Evolutionary conservation across 1,140 invertebrate genomes (phyloP).

Genomic region (Drosophila eugracilis): DNA sequence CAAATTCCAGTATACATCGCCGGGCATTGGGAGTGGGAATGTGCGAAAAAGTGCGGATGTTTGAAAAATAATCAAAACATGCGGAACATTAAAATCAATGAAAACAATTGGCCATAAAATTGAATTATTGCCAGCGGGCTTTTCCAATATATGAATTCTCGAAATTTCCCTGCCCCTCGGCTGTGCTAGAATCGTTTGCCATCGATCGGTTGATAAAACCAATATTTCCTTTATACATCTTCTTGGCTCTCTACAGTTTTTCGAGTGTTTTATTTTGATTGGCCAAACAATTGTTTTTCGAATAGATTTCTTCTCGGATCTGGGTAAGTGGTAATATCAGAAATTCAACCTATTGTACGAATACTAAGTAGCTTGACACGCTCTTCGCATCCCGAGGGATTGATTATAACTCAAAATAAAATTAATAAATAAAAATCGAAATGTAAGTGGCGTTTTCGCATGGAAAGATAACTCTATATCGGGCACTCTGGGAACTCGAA

Average conservation of each 20-base stretch:
- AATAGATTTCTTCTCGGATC: conserved; percentile 9
- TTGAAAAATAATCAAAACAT: conserved; percentile 46
- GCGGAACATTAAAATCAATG: conserved; percentile 28
- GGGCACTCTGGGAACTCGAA: no score
- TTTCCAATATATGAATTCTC: conserved; percentile 34
- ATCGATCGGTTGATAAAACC: conserved; percentile 33
- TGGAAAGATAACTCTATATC: background rate
- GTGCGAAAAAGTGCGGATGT: conserved; percentile 3
- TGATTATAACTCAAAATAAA: no score
- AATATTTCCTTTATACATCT: conserved; percentile 19
- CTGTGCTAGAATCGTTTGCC: background rate
- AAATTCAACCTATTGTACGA: no score
- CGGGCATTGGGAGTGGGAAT: conserved; percentile 10
- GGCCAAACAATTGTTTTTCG: conserved; percentile 35
- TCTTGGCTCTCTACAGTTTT: conserved; percentile 8
- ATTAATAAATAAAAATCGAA: no score
- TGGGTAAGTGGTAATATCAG: conserved; percentile 5
- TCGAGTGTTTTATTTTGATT: conserved; percentile 31
- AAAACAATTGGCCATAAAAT: conserved; percentile 64
- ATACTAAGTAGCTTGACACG: background rate
- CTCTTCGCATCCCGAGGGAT: no score
- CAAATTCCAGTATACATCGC: conserved; percentile 9
- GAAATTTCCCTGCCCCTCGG: background rate
- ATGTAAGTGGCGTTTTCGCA: no score
- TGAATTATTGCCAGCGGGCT: conserved; percentile 56